Percentiles rank a stretch among this genome's conserved stretches.
Conservation (phyloP, 2,797 vertebrate genomes). For the Dryobates pubescens region DNA sequence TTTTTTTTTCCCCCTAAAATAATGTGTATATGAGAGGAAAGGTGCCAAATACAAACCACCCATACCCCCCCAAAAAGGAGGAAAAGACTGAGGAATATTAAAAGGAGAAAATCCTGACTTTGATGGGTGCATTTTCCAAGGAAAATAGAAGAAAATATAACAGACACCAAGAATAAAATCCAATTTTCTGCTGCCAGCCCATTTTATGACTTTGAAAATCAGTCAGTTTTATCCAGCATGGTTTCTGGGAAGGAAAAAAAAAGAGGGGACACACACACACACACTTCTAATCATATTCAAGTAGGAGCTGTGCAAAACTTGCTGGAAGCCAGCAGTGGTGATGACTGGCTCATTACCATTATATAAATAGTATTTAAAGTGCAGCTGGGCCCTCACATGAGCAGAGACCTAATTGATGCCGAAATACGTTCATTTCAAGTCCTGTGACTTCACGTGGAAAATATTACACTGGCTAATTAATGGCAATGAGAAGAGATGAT, state of each 20-base stretch:
- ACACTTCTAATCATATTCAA: conserved; percentile 68
- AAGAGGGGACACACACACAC: background rate
- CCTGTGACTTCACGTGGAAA: conserved; percentile 76
- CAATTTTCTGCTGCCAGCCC: conserved; percentile 65
- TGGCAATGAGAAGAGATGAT: conserved; percentile 69
- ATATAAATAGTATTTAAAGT: conserved; percentile 64
- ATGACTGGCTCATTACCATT: conserved; percentile 64
- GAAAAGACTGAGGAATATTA: background rate
- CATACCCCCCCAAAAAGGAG: background rate
- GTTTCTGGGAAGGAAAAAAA: conserved; percentile 66
- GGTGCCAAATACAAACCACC: conserved; percentile 22
- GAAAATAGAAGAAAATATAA: conserved; percentile 47
- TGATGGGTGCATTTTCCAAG: conserved; percentile 67
- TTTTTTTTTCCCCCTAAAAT: background rate
- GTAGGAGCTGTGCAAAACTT: conserved; percentile 54
- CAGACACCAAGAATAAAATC: conserved; percentile 75
- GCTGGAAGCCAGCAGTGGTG: conserved; percentile 51
- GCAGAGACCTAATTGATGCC: conserved; percentile 69
- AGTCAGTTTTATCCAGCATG: conserved; percentile 53
- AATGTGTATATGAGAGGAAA: conserved; percentile 12
- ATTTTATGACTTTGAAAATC: conserved; percentile 63
- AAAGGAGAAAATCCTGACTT: conserved; percentile 47
- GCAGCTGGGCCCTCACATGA: conserved; percentile 74
- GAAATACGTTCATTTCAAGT: conserved; percentile 74
- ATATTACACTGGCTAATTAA: conserved; percentile 73